Conservation (phyloP, 2,888 invertebrate species). For the Drosophila recens region DNA sequence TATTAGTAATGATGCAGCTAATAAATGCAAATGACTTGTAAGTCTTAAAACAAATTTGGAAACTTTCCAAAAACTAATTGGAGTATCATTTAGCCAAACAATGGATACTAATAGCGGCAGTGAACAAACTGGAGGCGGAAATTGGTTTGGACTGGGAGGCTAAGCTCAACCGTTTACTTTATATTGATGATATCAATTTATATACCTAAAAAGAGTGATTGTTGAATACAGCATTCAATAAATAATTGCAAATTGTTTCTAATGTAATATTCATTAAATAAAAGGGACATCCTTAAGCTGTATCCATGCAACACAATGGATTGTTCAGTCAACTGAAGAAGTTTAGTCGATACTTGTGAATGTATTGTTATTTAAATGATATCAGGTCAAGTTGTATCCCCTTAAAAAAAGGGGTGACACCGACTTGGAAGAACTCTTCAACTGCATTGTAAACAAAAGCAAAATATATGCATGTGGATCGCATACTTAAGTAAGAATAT, state of each 20-base stretch:
- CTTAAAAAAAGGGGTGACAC: slow-evolving; percentile 1
- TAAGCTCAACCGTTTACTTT: neutral
- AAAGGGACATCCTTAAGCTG: neutral
- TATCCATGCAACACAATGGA: neutral
- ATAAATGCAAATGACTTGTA: neutral
- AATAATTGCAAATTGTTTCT: neutral
- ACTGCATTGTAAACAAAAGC: slow-evolving; percentile 23
- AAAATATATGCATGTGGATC: slow-evolving; percentile 5
- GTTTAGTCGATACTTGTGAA: slow-evolving; percentile 16
- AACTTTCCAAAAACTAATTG: neutral
- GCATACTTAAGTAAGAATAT: slow-evolving; percentile 11
- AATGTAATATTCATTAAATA: no score
- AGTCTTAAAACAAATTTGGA: neutral
- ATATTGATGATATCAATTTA: no score
- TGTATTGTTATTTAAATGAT: slow-evolving; percentile 8
- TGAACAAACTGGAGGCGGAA: neutral
- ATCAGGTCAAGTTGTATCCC: slow-evolving; percentile 3
- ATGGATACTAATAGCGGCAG: neutral
- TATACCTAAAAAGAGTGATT: neutral
- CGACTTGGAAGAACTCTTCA: neutral
- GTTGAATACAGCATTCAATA: neutral
- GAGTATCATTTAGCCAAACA: neutral
- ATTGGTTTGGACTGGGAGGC: neutral
- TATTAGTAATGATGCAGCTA: neutral
- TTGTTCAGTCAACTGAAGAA: neutral